These are phyloP conservation scores for Cosmopolites sordidus DNA, from an alignment of 2,888 invertebrate genomes.

Conservation along the genomic window DNA sequence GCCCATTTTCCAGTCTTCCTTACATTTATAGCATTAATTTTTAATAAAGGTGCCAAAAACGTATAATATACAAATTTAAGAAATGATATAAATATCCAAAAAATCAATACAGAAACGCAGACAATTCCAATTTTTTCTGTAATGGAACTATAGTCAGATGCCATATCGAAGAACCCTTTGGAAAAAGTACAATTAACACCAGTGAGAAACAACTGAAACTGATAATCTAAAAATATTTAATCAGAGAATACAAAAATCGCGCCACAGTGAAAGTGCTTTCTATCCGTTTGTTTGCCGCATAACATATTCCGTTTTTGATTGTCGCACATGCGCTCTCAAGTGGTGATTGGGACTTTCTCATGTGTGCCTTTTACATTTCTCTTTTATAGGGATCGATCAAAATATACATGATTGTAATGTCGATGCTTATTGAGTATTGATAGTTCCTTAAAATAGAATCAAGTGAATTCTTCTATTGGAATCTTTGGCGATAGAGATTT, in stretches of 20 bases:
- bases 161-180: slow-evolving; percentile 12
- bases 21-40: slow-evolving; percentile 53
- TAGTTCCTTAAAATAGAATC: no score
- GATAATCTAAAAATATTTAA: slow-evolving; percentile 14
- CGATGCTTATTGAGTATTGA: no score
- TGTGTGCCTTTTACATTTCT: slow-evolving; percentile 2
- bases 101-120: slow-evolving; percentile 45
- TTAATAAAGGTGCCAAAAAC: slow-evolving; percentile 54
- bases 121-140: slow-evolving; percentile 52
- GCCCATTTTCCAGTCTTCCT: slow-evolving; percentile 75
- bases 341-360: slow-evolving; percentile 23
- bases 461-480: no score
- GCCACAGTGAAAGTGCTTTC: slow-evolving; percentile 23
- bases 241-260: slow-evolving; percentile 12
- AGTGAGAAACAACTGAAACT: slow-evolving; percentile 7
- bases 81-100: slow-evolving; percentile 53
- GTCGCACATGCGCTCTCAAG: slow-evolving; percentile 19
- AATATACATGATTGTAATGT: no score
- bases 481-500: no score
- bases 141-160: slow-evolving; percentile 32
- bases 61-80: slow-evolving; percentile 46
- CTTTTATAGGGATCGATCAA: not conserved
- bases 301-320: slow-evolving; percentile 24
- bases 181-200: not conserved
- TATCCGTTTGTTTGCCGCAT: slow-evolving; percentile 8